These are phyloP conservation scores for Petromus typicus DNA, from an alignment of 2,113 vertebrate genomes.

Conservation along the genomic window DNA sequence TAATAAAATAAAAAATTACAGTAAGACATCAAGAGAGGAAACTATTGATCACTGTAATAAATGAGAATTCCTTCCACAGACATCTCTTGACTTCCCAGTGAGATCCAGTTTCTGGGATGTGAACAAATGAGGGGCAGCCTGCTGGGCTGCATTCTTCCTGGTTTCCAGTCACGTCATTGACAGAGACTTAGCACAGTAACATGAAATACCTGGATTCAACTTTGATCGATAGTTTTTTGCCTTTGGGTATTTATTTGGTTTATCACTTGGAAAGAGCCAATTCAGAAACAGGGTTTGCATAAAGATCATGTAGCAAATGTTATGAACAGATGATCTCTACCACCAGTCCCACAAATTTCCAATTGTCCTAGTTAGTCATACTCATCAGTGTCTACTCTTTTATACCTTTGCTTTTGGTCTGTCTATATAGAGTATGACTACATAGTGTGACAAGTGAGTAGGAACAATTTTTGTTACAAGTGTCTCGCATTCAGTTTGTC, in stretches of 20 bases:
- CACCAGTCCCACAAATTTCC: background rate
- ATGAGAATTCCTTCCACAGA: slow-evolving; percentile 5
- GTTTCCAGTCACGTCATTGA: background rate
- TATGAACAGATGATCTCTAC: background rate
- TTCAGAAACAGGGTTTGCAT: background rate
- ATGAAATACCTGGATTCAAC: background rate
- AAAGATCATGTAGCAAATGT: background rate
- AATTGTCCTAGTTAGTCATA: background rate
- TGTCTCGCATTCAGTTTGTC: background rate
- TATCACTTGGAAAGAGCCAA: background rate
- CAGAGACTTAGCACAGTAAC: background rate
- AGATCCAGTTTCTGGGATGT: background rate
- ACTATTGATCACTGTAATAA: background rate
- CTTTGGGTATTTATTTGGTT: slow-evolving; percentile 15
- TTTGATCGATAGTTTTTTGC: background rate
- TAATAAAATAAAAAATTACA: background rate
- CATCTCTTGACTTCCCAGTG: background rate
- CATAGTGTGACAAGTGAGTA: background rate
- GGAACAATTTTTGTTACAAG: background rate
- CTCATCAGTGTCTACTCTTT: background rate
- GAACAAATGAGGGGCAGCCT: background rate
- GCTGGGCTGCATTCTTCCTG: background rate
- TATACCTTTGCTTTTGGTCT: background rate
- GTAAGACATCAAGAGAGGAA: background rate
- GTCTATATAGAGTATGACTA: background rate